phyloP scores from a whole-genome alignment of 2,113 vertebrate genomes.

The Apistogramma diplotaenia region DNA sequence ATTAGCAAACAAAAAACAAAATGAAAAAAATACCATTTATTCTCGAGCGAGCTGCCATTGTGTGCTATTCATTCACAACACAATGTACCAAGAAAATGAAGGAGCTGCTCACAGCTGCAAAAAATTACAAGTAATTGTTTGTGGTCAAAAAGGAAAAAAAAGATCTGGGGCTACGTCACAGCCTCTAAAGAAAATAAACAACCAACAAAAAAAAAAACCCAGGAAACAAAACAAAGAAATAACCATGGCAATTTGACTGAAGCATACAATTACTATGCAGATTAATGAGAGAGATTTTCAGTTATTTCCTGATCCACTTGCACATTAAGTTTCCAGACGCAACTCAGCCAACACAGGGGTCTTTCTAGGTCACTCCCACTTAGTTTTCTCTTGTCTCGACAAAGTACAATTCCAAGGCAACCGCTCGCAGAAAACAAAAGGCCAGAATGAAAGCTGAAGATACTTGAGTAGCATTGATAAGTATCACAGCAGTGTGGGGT shows the following conservation, averaged over 20 bases:
- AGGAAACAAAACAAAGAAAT: not conserved
- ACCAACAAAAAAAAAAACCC: not conserved
- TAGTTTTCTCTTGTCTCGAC: constrained; percentile 6
- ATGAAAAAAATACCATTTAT: too few species aligned
- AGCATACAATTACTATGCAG: not conserved
- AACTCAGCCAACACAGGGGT: not conserved
- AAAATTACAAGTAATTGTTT: not conserved
- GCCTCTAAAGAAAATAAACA: not conserved
- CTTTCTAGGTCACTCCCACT: not conserved
- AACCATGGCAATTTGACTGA: not conserved
- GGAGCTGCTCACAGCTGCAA: constrained; percentile 7
- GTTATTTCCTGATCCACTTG: not conserved
- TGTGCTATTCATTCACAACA: not conserved
- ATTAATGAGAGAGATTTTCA: not conserved
- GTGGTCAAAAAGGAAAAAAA: not conserved
- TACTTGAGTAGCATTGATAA: constrained; percentile 28
- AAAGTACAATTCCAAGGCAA: constrained; percentile 15
- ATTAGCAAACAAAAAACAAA: too few species aligned
- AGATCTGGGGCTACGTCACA: not conserved
- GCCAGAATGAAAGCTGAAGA: constrained; percentile 24
- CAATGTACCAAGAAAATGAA: not conserved
- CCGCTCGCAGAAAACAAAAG: constrained; percentile 14
- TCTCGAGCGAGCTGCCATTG: too few species aligned
- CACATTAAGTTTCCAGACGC: not conserved
- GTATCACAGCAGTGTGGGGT: constrained; percentile 9